These are phyloP conservation scores for Haemorhous mexicanus DNA, from an alignment of 2,113 vertebrate species.

Conservation along the genomic window DNA sequence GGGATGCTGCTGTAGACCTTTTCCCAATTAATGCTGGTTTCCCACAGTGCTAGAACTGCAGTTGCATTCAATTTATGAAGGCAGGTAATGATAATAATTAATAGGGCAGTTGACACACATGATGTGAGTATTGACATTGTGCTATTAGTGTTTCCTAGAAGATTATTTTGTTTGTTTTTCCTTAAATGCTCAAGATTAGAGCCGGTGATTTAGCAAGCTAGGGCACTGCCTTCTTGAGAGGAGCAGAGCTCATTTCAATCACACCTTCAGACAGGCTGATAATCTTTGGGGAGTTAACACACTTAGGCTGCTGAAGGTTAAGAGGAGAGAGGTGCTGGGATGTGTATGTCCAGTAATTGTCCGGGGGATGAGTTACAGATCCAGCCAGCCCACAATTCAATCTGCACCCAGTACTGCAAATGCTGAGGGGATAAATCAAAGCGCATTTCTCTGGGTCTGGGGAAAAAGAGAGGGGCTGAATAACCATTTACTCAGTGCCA, in stretches of 20 bases:
- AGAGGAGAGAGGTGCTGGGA: slow-evolving; percentile 29
- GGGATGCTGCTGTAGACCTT: background rate
- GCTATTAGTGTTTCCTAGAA: slow-evolving; percentile 65
- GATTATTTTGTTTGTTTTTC: slow-evolving; percentile 73
- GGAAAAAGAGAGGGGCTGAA: background rate
- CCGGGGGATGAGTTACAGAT: background rate
- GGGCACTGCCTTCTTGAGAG: slow-evolving; percentile 37
- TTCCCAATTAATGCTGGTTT: slow-evolving; percentile 59
- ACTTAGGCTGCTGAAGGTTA: slow-evolving; percentile 67
- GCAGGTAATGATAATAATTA: slow-evolving; percentile 64
- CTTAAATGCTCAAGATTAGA: slow-evolving; percentile 62
- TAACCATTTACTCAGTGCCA: background rate
- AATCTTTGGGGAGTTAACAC: slow-evolving; percentile 67
- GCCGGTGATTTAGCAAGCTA: slow-evolving; percentile 51
- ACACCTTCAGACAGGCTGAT: slow-evolving; percentile 67
- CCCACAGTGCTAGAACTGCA: slow-evolving; percentile 39
- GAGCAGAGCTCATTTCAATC: slow-evolving; percentile 60
- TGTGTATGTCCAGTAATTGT: slow-evolving; percentile 15
- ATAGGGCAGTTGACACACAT: slow-evolving; percentile 63
- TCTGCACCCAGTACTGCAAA: background rate
- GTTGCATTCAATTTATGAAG: slow-evolving; percentile 51
- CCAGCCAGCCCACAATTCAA: slow-evolving; percentile 21
- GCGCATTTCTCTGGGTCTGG: slow-evolving; percentile 4
- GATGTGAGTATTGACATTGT: slow-evolving; percentile 53
- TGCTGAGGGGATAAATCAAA: slow-evolving; percentile 35